phyloP scores from a whole-genome alignment of 1,140 invertebrate species.

The Nasonia giraulti region DNA sequence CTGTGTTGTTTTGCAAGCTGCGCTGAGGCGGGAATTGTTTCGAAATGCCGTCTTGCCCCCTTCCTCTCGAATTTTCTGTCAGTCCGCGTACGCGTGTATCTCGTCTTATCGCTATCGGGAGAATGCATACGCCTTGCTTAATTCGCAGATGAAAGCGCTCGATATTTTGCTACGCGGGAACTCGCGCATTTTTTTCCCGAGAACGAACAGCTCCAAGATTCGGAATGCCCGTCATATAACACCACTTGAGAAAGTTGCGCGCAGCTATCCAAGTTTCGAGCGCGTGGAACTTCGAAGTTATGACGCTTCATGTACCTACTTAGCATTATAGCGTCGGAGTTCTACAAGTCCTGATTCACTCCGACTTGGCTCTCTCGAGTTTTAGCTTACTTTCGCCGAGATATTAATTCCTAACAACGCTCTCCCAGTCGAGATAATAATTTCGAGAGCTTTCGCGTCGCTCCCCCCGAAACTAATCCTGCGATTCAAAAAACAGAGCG shows the following conservation, averaged over 20 bases:
- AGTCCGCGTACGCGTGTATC: too few species aligned
- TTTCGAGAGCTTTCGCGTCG: too few species aligned
- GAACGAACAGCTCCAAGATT: not conserved
- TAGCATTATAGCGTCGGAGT: not conserved
- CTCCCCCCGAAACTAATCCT: too few species aligned
- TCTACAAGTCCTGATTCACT: not conserved
- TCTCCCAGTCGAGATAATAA: too few species aligned
- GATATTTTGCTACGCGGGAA: too few species aligned
- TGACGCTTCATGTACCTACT: not conserved
- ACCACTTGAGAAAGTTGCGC: not conserved
- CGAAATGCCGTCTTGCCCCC: not conserved
- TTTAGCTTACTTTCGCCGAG: not conserved
- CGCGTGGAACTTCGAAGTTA: not conserved
- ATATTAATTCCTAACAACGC: not conserved
- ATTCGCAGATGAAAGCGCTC: too few species aligned
- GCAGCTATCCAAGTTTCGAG: not conserved
- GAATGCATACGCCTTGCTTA: not conserved
- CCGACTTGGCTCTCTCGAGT: not conserved
- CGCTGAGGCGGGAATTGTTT: not conserved
- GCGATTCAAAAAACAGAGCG: not conserved
- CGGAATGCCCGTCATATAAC: not conserved
- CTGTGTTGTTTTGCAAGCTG: slow-evolving; percentile 13
- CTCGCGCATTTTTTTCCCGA: not conserved
- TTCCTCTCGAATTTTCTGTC: too few species aligned
- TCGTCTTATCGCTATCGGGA: not conserved